A percentile compares a stretch with the other conserved stretches of the same genome.
phyloP scores from a whole-genome alignment of 2,797 vertebrate genomes.

The Takifugu ocellatus region DNA sequence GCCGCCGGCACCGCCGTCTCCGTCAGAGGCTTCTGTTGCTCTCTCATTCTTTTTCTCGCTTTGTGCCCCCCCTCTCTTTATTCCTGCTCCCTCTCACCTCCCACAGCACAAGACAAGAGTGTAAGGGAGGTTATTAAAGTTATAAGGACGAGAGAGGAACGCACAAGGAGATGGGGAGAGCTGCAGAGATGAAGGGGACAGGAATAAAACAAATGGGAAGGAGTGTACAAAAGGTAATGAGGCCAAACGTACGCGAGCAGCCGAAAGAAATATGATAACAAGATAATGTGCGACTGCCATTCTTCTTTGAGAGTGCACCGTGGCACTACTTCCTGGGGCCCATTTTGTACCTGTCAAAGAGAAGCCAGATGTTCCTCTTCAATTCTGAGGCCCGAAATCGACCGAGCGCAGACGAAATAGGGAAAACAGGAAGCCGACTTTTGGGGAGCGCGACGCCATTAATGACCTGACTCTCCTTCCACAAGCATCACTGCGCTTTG shows the following conservation, averaged over 20 bases:
- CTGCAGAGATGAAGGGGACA: slow-evolving; percentile 30
- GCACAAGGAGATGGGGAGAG: slow-evolving; percentile 9
- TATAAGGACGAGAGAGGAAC: slow-evolving; percentile 26
- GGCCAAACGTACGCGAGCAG: slow-evolving; percentile 44
- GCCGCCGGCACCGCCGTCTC: slow-evolving; percentile 5
- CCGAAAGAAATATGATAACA: slow-evolving; percentile 33
- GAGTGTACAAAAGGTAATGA: slow-evolving; percentile 54
- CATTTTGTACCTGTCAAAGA: slow-evolving; percentile 15
- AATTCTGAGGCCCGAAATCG: not conserved
- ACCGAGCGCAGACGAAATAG: not conserved
- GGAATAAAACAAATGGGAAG: slow-evolving; percentile 53
- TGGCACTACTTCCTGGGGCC: slow-evolving; percentile 8
- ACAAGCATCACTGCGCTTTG: slow-evolving; percentile 29
- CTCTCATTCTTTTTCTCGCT: slow-evolving; percentile 25
- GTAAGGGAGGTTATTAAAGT: slow-evolving; percentile 35
- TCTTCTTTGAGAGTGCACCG: slow-evolving; percentile 16
- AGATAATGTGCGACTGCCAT: slow-evolving; percentile 30
- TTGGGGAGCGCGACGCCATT: slow-evolving; percentile 27
- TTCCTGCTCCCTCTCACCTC: slow-evolving; percentile 21
- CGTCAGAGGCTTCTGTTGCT: slow-evolving; percentile 5
- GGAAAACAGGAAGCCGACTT: slow-evolving; percentile 27
- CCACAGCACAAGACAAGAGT: slow-evolving; percentile 20
- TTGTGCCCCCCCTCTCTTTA: not conserved
- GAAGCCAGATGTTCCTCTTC: slow-evolving; percentile 3
- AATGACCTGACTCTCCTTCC: slow-evolving; percentile 41